phyloP scores from a whole-genome alignment of 2,888 invertebrate genomes.

The Tetrapedia diversipes region DNA sequence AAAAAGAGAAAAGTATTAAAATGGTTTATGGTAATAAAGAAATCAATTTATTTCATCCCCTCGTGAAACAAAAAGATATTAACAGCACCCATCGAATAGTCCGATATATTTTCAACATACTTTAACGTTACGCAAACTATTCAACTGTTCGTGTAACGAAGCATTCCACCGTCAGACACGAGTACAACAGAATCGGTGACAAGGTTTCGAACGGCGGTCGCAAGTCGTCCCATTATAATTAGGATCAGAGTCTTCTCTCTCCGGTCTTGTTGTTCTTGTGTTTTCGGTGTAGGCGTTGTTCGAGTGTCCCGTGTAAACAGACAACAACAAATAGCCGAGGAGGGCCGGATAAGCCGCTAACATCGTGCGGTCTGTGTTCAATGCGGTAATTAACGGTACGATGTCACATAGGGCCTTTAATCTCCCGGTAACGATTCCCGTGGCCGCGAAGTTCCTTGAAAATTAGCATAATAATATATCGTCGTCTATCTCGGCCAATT shows the following conservation, averaged over 20 bases:
- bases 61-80: too few species aligned
- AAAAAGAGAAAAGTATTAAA: too few species aligned
- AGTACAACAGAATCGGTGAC: background rate
- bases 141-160: background rate
- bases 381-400: conserved; percentile 71
- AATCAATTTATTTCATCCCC: too few species aligned
- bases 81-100: too few species aligned
- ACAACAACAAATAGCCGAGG: conserved; percentile 54
- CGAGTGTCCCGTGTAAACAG: conserved; percentile 58
- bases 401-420: conserved; percentile 70
- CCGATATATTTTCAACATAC: too few species aligned
- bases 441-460: conserved; percentile 70
- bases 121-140: too few species aligned
- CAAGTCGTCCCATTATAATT: background rate
- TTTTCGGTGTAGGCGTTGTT: conserved; percentile 36
- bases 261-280: conserved; percentile 10
- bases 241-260: conserved; percentile 3
- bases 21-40: too few species aligned
- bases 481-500: conserved; percentile 75
- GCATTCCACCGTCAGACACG: background rate
- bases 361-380: conserved; percentile 64
- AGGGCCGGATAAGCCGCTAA: conserved; percentile 67
- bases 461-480: conserved; percentile 76
- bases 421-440: conserved; percentile 68
- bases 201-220: background rate